Evolutionary conservation across 2,888 invertebrate species (phyloP).

Genomic region (Syrista parreyssii): DNA sequence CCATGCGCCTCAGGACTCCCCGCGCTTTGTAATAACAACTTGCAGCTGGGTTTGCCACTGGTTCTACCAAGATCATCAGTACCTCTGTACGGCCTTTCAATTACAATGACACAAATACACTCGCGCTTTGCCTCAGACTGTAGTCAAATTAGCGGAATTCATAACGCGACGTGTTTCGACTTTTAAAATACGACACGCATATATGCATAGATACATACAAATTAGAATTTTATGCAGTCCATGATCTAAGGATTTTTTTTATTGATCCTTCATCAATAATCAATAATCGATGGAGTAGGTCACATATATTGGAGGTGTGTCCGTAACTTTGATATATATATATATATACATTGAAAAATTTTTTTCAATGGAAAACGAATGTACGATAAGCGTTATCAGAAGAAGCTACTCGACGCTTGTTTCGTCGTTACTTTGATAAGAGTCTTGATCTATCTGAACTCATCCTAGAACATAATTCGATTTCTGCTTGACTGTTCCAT

Average conservation of each 20-base stretch:
- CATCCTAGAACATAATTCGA: background rate
- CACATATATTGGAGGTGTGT: background rate
- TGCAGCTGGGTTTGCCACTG: background rate
- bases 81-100: background rate
- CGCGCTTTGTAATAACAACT: background rate
- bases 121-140: background rate
- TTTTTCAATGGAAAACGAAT: background rate
- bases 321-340: background rate
- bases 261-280: background rate
- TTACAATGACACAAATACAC: background rate
- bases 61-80: background rate
- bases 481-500: background rate
- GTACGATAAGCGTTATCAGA: background rate
- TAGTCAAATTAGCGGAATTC: background rate
- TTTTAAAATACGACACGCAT: background rate
- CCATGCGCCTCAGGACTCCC: slow-evolving; percentile 26
- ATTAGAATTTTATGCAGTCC: background rate
- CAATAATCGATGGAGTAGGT: background rate
- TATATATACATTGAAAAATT: background rate
- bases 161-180: background rate
- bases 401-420: background rate
- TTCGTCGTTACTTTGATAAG: background rate
- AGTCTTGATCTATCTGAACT: background rate
- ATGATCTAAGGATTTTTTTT: background rate
- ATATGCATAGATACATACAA: background rate